Conservation (phyloP, 2,797 vertebrate species). For the Macropus fuliginosus region DNA sequence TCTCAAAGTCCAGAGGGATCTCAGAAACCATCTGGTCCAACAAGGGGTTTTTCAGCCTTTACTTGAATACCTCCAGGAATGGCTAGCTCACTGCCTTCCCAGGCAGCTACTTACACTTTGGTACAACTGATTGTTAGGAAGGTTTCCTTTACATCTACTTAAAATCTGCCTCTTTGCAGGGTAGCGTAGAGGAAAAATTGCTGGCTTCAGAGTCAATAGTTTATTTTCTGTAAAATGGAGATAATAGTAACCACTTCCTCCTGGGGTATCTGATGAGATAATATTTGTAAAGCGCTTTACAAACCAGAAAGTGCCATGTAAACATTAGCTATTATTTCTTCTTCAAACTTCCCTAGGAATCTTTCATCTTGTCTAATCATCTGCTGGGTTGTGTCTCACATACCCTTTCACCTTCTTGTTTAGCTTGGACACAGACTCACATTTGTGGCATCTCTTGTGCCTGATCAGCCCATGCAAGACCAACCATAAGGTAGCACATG, state of each 20-base stretch:
- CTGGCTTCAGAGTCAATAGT: neutral
- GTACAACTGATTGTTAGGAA: neutral
- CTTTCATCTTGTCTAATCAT: neutral
- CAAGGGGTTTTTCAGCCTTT: neutral
- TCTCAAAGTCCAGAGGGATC: neutral
- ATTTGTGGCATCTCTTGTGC: neutral
- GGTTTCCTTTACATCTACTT: neutral
- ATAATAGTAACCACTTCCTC: neutral
- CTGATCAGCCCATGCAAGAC: too few species aligned
- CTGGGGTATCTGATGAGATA: neutral
- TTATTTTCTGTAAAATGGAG: neutral
- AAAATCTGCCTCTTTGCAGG: neutral
- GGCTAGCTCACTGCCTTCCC: neutral
- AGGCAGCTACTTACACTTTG: neutral
- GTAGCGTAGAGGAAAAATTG: neutral
- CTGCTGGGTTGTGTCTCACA: neutral
- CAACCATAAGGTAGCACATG: neutral
- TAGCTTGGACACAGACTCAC: neutral
- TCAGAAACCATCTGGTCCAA: neutral
- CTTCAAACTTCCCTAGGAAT: neutral
- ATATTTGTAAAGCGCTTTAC: neutral
- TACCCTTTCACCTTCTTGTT: neutral
- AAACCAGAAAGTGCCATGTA: neutral
- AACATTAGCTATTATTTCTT: neutral
- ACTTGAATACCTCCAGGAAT: neutral